phyloP scores from a whole-genome alignment of 2,888 invertebrate genomes.

The Tricholauxania praeusta region DNA sequence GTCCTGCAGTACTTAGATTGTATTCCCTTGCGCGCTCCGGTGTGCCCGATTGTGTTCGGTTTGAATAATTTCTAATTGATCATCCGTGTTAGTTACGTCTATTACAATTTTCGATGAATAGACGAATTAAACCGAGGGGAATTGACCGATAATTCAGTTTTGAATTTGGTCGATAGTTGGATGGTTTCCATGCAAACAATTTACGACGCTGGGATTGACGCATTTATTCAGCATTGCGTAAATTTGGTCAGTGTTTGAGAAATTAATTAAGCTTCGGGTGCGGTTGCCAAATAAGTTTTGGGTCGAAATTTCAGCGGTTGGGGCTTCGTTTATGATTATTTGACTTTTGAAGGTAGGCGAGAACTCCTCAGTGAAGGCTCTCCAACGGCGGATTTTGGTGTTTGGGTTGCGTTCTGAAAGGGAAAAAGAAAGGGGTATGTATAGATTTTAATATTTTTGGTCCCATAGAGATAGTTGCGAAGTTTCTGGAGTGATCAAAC shows the following conservation, averaged over 20 bases:
- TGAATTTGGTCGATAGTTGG: conserved; percentile 34
- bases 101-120: conserved; percentile 1
- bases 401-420: conserved; percentile 44
- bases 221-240: conserved; percentile 20
- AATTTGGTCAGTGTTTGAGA: conserved; percentile 16
- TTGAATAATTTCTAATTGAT: conserved; percentile 39
- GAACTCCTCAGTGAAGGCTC: conserved; percentile 41
- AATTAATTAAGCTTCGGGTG: conserved; percentile 22
- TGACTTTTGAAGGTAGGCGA: conserved; percentile 40
- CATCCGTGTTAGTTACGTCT: conserved; percentile 39
- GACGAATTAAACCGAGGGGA: conserved; percentile 38
- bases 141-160: conserved; percentile 14
- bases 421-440: conserved; percentile 44
- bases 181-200: conserved; percentile 37
- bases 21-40: conserved; percentile 36
- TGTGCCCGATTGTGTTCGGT: conserved; percentile 39
- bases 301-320: conserved; percentile 21
- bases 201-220: conserved; percentile 34
- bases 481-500: conserved; percentile 53
- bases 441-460: conserved; percentile 43
- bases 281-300: conserved; percentile 31
- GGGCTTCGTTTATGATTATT: conserved; percentile 35
- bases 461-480: conserved; percentile 59
- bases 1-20: conserved; percentile 38
- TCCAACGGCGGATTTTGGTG: conserved; percentile 38